Percentiles rank a stretch among this genome's conserved stretches.
These are phyloP conservation scores for Oxystoma pomonae DNA, from an alignment of 2,888 invertebrate genomes.

Conservation along the genomic window DNA sequence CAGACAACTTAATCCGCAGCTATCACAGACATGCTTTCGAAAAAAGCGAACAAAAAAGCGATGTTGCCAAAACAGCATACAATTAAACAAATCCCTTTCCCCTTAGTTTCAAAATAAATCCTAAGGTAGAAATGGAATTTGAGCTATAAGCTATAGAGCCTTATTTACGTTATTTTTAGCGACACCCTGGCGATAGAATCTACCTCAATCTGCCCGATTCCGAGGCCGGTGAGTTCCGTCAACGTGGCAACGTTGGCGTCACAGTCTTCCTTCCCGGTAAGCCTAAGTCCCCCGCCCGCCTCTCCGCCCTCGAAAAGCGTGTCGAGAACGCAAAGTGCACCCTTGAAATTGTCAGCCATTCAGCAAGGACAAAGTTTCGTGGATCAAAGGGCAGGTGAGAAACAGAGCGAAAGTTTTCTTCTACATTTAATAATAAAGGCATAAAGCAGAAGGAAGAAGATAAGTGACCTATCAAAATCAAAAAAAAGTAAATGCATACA, in stretches of 20 bases:
- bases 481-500: neutral
- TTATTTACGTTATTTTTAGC: no score
- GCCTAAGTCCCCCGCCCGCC: slow-evolving; percentile 39
- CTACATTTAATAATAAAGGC: no score
- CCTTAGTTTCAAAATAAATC: no score
- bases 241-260: slow-evolving; percentile 41
- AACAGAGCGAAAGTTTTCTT: no score
- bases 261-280: slow-evolving; percentile 41
- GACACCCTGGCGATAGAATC: slow-evolving; percentile 25
- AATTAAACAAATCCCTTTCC: no score
- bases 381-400: neutral
- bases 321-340: slow-evolving; percentile 24
- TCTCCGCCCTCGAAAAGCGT: slow-evolving; percentile 14
- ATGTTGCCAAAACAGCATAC: no score
- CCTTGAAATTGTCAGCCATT: slow-evolving; percentile 17
- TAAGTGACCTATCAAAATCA: neutral
- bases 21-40: no score
- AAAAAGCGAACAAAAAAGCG: no score
- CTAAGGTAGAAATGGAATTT: no score
- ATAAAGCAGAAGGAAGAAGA: slow-evolving; percentile 11
- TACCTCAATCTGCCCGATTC: slow-evolving; percentile 44
- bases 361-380: slow-evolving; percentile 8
- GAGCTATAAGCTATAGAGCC: no score
- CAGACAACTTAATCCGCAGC: no score
- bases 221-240: slow-evolving; percentile 44